A percentile compares a stretch with the other conserved stretches of the same genome.
Evolutionary conservation across 2,797 vertebrate species (phyloP).

Genomic region (Gallinago solitaria): DNA sequence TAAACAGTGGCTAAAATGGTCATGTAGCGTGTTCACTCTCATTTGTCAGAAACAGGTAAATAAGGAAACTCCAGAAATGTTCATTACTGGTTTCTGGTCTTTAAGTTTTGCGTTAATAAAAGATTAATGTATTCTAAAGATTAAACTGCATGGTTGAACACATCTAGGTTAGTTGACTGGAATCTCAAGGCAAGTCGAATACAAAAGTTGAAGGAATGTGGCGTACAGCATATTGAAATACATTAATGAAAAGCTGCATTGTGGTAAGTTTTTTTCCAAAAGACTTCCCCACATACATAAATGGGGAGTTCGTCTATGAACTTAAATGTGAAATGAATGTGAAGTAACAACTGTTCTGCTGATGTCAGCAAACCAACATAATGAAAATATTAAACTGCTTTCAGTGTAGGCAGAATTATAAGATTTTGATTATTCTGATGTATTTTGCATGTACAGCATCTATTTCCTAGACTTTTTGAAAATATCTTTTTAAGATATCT

Average conservation of each 20-base stretch:
- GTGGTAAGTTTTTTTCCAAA: neutral
- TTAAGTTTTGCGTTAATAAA: constrained; percentile 8
- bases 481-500: neutral
- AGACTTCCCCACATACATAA: neutral
- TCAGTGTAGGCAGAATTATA: neutral
- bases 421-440: neutral
- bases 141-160: constrained; percentile 81
- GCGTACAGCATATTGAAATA: constrained; percentile 53
- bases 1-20: neutral
- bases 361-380: constrained; percentile 15
- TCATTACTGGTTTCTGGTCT: neutral
- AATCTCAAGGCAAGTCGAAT: constrained; percentile 72
- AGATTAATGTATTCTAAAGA: constrained; percentile 76
- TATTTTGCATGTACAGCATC: neutral
- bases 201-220: constrained; percentile 63
- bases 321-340: constrained; percentile 42
- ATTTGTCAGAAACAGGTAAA: neutral
- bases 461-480: neutral
- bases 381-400: neutral
- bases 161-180: constrained; percentile 73
- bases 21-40: neutral
- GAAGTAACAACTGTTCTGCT: constrained; percentile 27
- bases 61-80: neutral
- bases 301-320: constrained; percentile 38
- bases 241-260: constrained; percentile 64